These are phyloP conservation scores for Procambarus virginalis DNA, from an alignment of 1,140 invertebrate genomes.

Conservation along the genomic window DNA sequence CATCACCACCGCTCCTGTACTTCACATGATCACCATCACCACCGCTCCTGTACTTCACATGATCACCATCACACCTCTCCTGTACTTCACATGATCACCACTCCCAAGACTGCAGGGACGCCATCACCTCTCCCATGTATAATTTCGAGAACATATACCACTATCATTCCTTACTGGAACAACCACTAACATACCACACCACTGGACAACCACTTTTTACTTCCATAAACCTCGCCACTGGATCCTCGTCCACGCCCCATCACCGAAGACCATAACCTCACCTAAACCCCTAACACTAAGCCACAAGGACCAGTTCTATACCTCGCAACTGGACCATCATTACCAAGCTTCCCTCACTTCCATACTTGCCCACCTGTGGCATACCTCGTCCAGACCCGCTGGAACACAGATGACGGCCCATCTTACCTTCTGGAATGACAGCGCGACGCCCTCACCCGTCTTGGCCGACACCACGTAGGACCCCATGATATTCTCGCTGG, in stretches of 20 bases:
- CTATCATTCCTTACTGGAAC: neutral
- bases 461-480: constrained; percentile 88
- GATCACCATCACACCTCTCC: neutral
- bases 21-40: neutral
- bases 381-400: neutral
- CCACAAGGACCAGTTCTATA: neutral
- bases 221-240: neutral
- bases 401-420: neutral
- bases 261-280: too few relatives aligned
- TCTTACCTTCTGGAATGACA: constrained; percentile 78
- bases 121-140: neutral
- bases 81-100: neutral
- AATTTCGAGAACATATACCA: neutral
- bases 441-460: constrained; percentile 86
- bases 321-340: neutral
- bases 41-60: too few relatives aligned
- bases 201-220: neutral
- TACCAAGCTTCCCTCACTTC: neutral
- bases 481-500: constrained; percentile 83
- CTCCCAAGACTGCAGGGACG: neutral
- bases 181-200: too few relatives aligned
- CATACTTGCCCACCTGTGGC: too few relatives aligned
- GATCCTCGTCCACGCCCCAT: too few relatives aligned
- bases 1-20: neutral
- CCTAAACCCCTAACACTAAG: neutral